Evolutionary conservation across 2,113 vertebrate genomes (phyloP).

Genomic region (Rhombomys opimus): DNA sequence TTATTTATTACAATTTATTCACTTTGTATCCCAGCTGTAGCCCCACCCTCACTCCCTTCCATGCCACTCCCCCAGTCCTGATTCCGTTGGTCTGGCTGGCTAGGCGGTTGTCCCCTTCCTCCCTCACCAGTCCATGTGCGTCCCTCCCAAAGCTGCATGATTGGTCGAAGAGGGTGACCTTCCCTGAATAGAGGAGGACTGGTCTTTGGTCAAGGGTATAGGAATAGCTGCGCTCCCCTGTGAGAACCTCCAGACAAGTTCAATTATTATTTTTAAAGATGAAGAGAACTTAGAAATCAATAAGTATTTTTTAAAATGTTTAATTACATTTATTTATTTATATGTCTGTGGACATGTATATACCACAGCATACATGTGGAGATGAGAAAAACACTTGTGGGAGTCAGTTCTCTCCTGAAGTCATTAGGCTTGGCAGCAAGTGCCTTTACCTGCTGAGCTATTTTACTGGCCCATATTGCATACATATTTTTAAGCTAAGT

Average conservation of each 20-base stretch:
- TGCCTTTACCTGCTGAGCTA: not conserved
- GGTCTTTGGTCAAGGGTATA: no score
- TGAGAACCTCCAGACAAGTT: not conserved
- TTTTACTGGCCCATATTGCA: not conserved
- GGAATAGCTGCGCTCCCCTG: no score
- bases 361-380: not conserved
- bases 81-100: no score
- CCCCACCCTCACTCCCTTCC: no score
- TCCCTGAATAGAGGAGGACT: no score
- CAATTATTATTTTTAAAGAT: slow-evolving; percentile 3
- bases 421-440: not conserved
- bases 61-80: no score
- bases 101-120: no score
- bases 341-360: not conserved
- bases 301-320: not conserved
- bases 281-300: not conserved
- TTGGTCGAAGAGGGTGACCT: no score
- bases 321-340: not conserved
- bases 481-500: not conserved
- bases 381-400: not conserved
- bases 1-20: no score
- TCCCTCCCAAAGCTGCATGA: no score
- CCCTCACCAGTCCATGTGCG: no score
- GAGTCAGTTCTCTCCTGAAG: not conserved
- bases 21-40: no score